Evolutionary conservation across 2,113 vertebrate species (phyloP).

Genomic region (Rhinogobius similis): DNA sequence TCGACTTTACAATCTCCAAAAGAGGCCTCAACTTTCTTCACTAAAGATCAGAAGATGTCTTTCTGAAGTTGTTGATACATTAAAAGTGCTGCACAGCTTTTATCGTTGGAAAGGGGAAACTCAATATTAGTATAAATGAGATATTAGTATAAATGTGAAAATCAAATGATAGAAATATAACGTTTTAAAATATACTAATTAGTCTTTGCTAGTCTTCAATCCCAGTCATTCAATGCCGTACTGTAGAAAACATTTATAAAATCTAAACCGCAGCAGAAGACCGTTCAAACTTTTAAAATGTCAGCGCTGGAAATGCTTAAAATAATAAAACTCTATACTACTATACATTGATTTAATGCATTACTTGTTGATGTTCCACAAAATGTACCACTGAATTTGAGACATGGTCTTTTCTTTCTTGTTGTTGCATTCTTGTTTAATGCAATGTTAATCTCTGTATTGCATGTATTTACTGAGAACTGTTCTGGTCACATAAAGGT

Average conservation of each 20-base stretch:
- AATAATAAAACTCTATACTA: too few species aligned
- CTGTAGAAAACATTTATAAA: neutral
- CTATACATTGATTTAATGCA: too few species aligned
- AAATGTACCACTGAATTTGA: too few species aligned
- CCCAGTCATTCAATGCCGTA: neutral
- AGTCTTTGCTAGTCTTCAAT: neutral
- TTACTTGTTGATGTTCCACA: too few species aligned
- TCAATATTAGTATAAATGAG: neutral
- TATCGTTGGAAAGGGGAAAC: neutral
- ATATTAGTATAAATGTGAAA: neutral
- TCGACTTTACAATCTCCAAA: constrained; percentile 19
- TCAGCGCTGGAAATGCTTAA: too few species aligned
- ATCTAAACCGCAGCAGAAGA: neutral
- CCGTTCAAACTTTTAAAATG: neutral
- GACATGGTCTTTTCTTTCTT: too few species aligned
- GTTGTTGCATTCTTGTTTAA: too few species aligned
- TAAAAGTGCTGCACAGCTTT: constrained; percentile 14
- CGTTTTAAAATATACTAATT: neutral
- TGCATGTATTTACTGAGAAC: too few species aligned
- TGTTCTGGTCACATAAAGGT: too few species aligned
- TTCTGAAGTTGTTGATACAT: constrained; percentile 38
- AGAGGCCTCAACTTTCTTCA: constrained; percentile 45
- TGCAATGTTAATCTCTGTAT: too few species aligned
- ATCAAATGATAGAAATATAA: neutral
- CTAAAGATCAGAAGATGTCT: constrained; percentile 55